Conservation (phyloP, 2,797 vertebrate genomes). For the Pempheris klunzingeri region DNA sequence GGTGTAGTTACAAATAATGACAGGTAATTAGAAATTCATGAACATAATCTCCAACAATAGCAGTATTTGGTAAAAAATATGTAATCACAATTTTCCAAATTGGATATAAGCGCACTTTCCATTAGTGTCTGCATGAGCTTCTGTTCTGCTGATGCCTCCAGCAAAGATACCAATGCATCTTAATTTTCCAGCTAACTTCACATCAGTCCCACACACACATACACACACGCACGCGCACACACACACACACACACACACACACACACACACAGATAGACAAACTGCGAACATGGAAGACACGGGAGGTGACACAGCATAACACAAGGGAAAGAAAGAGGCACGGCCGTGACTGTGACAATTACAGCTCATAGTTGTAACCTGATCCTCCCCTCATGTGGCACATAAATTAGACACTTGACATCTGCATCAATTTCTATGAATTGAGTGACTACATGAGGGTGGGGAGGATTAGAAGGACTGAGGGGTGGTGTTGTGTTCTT, state of each 20-base stretch:
- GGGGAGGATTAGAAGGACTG: neutral
- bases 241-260: constrained; percentile 10
- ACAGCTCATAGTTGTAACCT: constrained; percentile 33
- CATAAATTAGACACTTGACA: constrained; percentile 71
- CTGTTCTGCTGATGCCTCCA: constrained; percentile 23
- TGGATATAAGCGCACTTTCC: neutral
- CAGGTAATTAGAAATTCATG: neutral
- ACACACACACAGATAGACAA: constrained; percentile 22
- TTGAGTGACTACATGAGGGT: constrained; percentile 16
- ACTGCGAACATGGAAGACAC: too few species aligned
- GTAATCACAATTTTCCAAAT: neutral
- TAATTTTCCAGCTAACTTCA: constrained; percentile 30
- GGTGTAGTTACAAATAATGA: neutral
- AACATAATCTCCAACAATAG: constrained; percentile 1
- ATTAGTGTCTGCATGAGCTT: neutral
- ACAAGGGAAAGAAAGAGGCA: too few species aligned
- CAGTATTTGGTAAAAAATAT: neutral
- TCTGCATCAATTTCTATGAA: constrained; percentile 75
- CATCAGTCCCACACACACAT: constrained; percentile 11
- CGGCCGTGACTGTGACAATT: too few species aligned
- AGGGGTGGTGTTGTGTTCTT: constrained; percentile 13
- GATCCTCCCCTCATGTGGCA: constrained; percentile 24
- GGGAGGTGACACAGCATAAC: too few species aligned
- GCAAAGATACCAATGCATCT: constrained; percentile 18
- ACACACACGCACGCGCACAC: constrained; percentile 15